Base-by-base conservation (phyloP, 2,113 vertebrate genomes). In the Charadrius vociferus region DNA sequence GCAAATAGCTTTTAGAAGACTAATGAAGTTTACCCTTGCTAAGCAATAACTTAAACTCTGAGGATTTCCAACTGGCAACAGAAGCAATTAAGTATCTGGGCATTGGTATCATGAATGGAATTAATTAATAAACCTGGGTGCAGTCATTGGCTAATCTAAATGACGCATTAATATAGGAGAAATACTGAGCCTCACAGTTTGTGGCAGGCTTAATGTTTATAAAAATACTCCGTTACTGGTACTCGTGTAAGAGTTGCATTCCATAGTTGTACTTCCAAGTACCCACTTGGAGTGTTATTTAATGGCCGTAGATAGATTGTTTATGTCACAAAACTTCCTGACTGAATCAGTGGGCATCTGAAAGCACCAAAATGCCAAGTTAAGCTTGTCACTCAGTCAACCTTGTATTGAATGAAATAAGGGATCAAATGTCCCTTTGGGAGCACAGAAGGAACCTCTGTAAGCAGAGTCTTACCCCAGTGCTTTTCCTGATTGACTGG, bases 71-170 rank as follows among this genome's bases (percentile, higher is more conserved):
- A 39, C 83, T 93, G 73, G 86, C 88, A 90, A 55, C 53, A 86
- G 70, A 95, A 93, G 67, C 71, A 63, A 55, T 94, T 86, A 93
- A 91, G 34, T 90, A 93, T 92, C 59, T 67, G 88, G 70, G 68
- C 87, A 88, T 29, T 86, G 75, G 58, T 49, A 37, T 87, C 96
- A 92, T 72, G 78, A 91, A 61, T 56, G 71, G 81, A 88, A 95
- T 87, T 90, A 92, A 90, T 84, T 81, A 95, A 90, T 95, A 90
- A 90, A 91, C 88, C 49, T 77, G 70, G 53, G 36, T 0, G 1
- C 75, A 61, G 52, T 88, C 75, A 58, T 65, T 97, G 95, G 75
- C 63, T 94, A 62, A 73, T 82, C 84, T 75, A 67, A 93, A 92
- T 58, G 61, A 95, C 59, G 37, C 66, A 62, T 21, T 77, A 93